Conservation (phyloP, 2,113 vertebrate species). For the Hippocampus comes region DNA sequence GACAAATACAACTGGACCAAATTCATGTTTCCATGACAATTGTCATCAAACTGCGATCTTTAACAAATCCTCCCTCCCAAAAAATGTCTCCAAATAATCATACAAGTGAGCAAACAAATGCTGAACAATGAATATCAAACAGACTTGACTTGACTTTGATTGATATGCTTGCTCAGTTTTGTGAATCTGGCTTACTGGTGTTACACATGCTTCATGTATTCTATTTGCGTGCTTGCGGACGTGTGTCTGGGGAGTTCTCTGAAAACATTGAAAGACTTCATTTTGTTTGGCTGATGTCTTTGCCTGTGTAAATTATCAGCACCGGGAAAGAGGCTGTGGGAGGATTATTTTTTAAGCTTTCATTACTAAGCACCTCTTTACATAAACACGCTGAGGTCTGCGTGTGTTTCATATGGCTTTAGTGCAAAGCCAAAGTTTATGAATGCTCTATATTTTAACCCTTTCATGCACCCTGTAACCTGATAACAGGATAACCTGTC, state of each 20-base stretch:
- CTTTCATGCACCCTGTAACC: too few relatives aligned
- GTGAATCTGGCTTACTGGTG: background rate
- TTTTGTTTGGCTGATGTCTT: background rate
- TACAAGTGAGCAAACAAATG: background rate
- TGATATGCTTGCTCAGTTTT: background rate
- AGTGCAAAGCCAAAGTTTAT: background rate
- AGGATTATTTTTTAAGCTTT: conserved; percentile 5
- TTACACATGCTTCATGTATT: background rate
- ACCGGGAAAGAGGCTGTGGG: background rate
- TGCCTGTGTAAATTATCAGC: background rate
- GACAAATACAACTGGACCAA: background rate
- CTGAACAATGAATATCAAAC: conserved; percentile 1
- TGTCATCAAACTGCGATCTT: background rate
- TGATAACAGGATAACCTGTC: too few relatives aligned
- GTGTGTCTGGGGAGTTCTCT: background rate
- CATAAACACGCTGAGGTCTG: background rate
- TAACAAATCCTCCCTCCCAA: background rate
- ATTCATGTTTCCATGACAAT: background rate
- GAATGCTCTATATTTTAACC: background rate
- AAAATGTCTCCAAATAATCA: background rate
- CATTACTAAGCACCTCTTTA: conserved; percentile 2
- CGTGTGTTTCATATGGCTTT: background rate
- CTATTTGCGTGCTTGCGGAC: background rate
- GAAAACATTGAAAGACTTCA: background rate
- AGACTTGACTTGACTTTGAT: background rate